These are phyloP conservation scores for Spinus pinus DNA, from an alignment of 2,797 vertebrate genomes.

Conservation along the genomic window DNA sequence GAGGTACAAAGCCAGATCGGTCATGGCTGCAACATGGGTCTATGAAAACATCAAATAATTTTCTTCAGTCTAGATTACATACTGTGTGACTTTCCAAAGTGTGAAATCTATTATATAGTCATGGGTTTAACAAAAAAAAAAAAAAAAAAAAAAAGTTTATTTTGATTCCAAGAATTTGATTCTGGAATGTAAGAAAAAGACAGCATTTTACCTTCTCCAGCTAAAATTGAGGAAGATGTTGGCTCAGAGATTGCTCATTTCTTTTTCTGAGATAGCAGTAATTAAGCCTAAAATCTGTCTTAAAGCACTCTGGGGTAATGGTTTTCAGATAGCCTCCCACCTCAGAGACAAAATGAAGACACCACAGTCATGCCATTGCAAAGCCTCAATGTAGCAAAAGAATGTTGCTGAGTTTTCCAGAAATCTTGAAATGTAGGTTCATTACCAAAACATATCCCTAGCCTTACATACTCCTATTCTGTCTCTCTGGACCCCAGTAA, in stretches of 20 bases:
- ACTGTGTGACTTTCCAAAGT: background rate
- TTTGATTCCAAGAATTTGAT: background rate
- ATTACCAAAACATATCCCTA: background rate
- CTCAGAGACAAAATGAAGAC: background rate
- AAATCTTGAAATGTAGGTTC: background rate
- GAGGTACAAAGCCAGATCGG: background rate
- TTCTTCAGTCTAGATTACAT: background rate
- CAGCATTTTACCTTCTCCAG: background rate
- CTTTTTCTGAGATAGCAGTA: background rate
- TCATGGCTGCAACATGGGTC: background rate
- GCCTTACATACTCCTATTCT: background rate
- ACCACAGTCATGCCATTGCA: background rate
- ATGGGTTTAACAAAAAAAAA: background rate
- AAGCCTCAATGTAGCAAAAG: background rate
- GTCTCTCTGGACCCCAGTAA: background rate
- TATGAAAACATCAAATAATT: background rate
- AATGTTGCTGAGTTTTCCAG: background rate
- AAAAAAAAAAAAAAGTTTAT: fast-evolving
- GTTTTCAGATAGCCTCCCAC: background rate
- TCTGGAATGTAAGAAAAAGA: background rate
- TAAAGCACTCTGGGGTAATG: background rate
- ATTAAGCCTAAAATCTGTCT: background rate
- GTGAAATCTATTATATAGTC: background rate
- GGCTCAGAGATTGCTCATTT: background rate
- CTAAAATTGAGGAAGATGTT: background rate